These are phyloP conservation scores for Aphis gossypii DNA, from an alignment of 1,140 invertebrate genomes.

Conservation along the genomic window DNA sequence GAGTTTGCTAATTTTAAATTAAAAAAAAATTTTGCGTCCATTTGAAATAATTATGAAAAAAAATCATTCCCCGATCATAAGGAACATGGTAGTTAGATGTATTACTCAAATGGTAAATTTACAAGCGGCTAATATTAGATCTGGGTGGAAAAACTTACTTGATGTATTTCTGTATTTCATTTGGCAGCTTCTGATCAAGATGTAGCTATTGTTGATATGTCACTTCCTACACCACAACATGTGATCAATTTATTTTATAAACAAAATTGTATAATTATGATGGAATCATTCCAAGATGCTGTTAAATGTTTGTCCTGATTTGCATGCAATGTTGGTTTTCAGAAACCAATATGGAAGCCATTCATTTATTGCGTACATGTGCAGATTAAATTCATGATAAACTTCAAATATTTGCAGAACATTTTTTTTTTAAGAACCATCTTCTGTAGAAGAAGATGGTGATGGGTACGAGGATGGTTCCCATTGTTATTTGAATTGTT, in stretches of 20 bases:
- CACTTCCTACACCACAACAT: conserved; percentile 91
- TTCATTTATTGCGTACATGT: conserved; percentile 93
- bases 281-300: conserved; percentile 99
- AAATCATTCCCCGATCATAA: conserved; percentile 90
- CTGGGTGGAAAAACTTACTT: conserved; percentile 99
- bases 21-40: conserved; percentile 98
- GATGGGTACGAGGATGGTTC: conserved; percentile 98
- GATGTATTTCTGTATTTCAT: conserved; percentile 99
- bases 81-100: conserved; percentile 98
- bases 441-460: conserved; percentile 83
- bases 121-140: conserved; percentile 95
- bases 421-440: conserved; percentile 83
- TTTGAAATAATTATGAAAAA: conserved; percentile 99
- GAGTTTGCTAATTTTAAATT: conserved; percentile 99
- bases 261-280: conserved; percentile 92
- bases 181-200: conserved; percentile 95
- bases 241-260: conserved; percentile 92
- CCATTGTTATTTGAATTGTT: conserved; percentile 97
- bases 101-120: conserved; percentile 99
- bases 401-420: conserved; percentile 75
- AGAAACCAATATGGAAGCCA: conserved; percentile 99
- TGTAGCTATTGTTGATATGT: conserved; percentile 93
- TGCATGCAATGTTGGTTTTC: conserved; percentile 96
- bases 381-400: conserved; percentile 94
- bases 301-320: conserved; percentile 99